Conservation (phyloP, 2,113 vertebrate genomes). For the Prochilodus magdalenae region DNA sequence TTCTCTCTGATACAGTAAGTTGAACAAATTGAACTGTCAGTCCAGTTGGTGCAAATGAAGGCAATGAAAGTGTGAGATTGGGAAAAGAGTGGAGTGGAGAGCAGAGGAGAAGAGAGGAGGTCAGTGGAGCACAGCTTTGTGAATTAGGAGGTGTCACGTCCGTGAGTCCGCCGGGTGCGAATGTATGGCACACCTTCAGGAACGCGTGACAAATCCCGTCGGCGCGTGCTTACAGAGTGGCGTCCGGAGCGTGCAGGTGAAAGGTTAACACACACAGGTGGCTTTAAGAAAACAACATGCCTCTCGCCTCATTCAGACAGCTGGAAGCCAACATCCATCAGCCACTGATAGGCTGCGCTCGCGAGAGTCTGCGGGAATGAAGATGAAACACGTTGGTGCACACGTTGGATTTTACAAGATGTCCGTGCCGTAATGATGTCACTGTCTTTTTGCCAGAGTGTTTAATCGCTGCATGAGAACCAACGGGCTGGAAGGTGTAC, state of each 20-base stretch:
- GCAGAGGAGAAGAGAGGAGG: conserved; percentile 12
- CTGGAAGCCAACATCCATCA: background rate
- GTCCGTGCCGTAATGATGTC: too few relatives aligned
- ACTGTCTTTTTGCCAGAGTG: too few relatives aligned
- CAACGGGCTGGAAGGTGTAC: too few relatives aligned
- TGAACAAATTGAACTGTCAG: conserved; percentile 14
- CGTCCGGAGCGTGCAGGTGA: background rate
- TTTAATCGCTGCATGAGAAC: too few relatives aligned
- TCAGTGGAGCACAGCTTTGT: background rate
- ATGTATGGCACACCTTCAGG: background rate
- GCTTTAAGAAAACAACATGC: conserved; percentile 4
- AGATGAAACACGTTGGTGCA: background rate
- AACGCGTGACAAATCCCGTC: conserved; percentile 18
- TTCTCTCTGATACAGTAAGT: conserved; percentile 4
- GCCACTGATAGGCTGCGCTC: background rate
- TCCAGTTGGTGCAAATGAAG: background rate
- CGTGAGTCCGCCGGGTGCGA: background rate
- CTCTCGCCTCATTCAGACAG: background rate
- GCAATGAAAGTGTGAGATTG: conserved; percentile 9
- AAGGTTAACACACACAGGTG: conserved; percentile 9
- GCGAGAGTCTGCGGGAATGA: background rate
- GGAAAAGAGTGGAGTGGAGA: background rate
- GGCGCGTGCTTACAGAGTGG: background rate
- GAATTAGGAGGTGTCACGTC: conserved; percentile 15
- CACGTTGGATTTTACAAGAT: background rate